Base-by-base conservation (phyloP, 2,888 invertebrate species). In the Ichneumoninae sp. region DNA sequence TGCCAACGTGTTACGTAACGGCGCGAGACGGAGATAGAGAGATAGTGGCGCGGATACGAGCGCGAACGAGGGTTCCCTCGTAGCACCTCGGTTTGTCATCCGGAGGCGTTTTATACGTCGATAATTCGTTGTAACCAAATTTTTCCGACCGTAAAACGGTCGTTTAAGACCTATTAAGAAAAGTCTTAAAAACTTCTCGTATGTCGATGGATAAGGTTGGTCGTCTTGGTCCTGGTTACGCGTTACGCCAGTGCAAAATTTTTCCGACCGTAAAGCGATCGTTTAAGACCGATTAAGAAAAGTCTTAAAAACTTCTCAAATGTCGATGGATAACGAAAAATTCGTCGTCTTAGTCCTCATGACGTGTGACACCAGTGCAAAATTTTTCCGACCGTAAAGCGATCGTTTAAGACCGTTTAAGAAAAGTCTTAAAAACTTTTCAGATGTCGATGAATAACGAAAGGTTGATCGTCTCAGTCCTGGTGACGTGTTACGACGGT, bases 1-100 rank as follows among this genome's bases (percentile, higher is more conserved):
- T 81, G 84, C 84, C 84, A 84, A 81, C 73, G 81, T 36, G 81
- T 79, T 81, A 81, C 84, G 81, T 78, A 81, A 81, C 22, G 30
- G 26, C n/a, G 60, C 13, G 57, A 36, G 7, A 40, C 22, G 70
- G 44, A 73, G 44, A 73, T 7, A 44, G 57, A 54, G 70, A 73
- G 44, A 71, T 22, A 57, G 54, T 40, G 26, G 19, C 36, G 33
- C 44, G 63, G 19, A 44, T 30, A 63, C 30, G 40, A 44, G n/a
- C 33, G 13, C 16, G 16, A 30, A 63, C 33, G 60, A 63, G 60
- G 30, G 16, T 33, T 33, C 33, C 60, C 33, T 63, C 60, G 2
- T 33, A 33, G 60, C 30, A 1, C 26, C 30, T 2, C 30, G 16
- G 60, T 16, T 26, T 33, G 60, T 63, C 60, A 33, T 63, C 60